A percentile compares a stretch with the other conserved stretches of the same genome.
phyloP scores from a whole-genome alignment of 1,140 invertebrate genomes.

The Gryon sp. region DNA sequence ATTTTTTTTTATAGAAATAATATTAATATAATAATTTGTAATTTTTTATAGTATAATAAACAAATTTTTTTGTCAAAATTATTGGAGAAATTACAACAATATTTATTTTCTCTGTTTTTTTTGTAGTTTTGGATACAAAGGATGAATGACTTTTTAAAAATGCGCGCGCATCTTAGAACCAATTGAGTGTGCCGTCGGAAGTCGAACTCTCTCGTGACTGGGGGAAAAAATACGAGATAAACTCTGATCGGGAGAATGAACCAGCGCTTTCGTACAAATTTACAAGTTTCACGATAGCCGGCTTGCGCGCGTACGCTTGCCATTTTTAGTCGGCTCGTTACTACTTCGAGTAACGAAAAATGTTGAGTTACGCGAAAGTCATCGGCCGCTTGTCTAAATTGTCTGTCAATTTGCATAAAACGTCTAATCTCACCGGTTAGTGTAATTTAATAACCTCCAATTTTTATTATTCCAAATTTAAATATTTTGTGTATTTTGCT shows the following conservation, averaged over 20 bases:
- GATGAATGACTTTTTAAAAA: not conserved
- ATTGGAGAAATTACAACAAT: no score
- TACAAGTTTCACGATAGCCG: conserved; percentile 14
- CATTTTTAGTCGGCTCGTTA: no score
- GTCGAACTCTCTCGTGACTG: not conserved
- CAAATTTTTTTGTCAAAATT: no score
- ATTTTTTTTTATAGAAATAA: no score
- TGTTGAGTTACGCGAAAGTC: conserved; percentile 34
- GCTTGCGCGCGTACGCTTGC: conserved; percentile 7
- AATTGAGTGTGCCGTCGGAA: not conserved
- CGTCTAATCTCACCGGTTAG: conserved; percentile 12
- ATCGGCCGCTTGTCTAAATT: conserved; percentile 43
- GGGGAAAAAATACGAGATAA: conserved; percentile 24
- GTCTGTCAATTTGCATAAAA: conserved; percentile 33
- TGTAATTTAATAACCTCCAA: conserved; percentile 32
- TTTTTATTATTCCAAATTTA: no score
- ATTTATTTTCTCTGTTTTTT: no score
- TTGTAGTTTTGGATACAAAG: no score
- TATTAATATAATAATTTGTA: no score
- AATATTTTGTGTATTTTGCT: no score
- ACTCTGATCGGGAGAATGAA: conserved; percentile 15
- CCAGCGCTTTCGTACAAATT: conserved; percentile 14
- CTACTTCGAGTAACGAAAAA: not conserved
- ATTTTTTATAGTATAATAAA: no score
- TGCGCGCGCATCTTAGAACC: conserved; percentile 9